Conservation (phyloP, 2,113 vertebrate genomes). For the Galemys pyrenaicus region DNA sequence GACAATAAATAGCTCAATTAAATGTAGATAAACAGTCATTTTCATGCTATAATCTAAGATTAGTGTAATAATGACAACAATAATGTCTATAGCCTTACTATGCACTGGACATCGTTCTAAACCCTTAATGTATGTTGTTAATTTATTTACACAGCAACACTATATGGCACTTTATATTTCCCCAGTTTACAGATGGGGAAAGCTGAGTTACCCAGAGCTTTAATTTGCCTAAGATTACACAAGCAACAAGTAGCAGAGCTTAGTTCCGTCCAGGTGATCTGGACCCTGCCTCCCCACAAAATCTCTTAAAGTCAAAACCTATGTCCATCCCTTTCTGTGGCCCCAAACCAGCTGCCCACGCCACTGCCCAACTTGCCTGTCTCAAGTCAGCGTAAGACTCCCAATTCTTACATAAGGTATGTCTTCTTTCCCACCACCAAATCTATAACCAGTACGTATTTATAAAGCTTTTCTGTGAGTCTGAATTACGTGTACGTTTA, state of each 20-base stretch:
- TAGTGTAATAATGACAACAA: neutral
- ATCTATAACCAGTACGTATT: neutral
- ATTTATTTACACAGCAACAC: neutral
- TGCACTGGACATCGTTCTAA: neutral
- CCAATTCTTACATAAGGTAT: neutral
- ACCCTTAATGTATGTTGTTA: neutral
- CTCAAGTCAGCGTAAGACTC: neutral
- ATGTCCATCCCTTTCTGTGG: neutral
- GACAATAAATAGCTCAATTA: constrained; percentile 32
- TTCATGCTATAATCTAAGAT: constrained; percentile 26
- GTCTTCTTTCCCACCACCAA: neutral
- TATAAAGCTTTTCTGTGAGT: neutral
- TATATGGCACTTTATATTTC: neutral
- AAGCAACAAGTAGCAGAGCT: neutral
- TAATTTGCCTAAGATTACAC: neutral
- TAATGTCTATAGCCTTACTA: neutral
- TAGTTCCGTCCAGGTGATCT: neutral
- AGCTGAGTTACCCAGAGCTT: neutral
- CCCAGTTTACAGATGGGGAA: constrained; percentile 16
- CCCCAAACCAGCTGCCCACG: neutral
- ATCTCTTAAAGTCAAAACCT: neutral
- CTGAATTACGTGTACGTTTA: constrained; percentile 25
- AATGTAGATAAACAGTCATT: constrained; percentile 14
- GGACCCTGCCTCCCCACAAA: constrained; percentile 5
- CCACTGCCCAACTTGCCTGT: neutral